These are phyloP conservation scores for Tretioscincus oriximinensis DNA, from an alignment of 2,113 vertebrate genomes.

Conservation along the genomic window DNA sequence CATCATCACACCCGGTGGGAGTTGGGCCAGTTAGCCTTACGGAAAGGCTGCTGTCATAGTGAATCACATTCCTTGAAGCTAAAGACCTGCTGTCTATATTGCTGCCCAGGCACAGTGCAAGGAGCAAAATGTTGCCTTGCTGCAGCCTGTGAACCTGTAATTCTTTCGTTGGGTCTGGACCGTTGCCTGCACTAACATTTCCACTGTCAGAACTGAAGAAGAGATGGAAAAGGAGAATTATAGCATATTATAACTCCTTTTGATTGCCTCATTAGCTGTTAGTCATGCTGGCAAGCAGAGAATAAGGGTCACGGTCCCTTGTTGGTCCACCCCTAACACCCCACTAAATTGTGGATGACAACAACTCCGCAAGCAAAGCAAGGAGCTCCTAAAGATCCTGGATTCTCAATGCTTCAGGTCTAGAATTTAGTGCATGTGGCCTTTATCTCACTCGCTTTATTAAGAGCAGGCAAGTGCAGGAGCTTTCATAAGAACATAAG, in stretches of 20 bases:
- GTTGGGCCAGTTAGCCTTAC: constrained; percentile 54
- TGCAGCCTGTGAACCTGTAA: constrained; percentile 1
- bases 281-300: constrained; percentile 10
- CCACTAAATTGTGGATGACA: not conserved
- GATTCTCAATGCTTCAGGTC: not conserved
- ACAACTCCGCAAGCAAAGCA: not conserved
- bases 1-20: constrained; percentile 65
- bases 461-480: no score
- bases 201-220: constrained; percentile 1
- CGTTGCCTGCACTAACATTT: constrained; percentile 14
- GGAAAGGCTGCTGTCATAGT: constrained; percentile 60
- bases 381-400: no score
- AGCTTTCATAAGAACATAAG: no score
- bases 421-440: not conserved
- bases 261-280: not conserved
- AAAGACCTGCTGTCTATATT: constrained; percentile 38
- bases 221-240: constrained; percentile 11
- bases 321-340: not conserved
- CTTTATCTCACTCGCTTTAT: no score
- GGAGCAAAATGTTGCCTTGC: constrained; percentile 15
- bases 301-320: not conserved
- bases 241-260: not conserved
- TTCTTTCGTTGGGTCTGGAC: constrained; percentile 11
- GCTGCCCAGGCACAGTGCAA: constrained; percentile 12
- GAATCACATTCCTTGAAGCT: constrained; percentile 46